Evolutionary conservation across 2,797 vertebrate species (phyloP).

Genomic region (Lutjanus argentimaculatus): DNA sequence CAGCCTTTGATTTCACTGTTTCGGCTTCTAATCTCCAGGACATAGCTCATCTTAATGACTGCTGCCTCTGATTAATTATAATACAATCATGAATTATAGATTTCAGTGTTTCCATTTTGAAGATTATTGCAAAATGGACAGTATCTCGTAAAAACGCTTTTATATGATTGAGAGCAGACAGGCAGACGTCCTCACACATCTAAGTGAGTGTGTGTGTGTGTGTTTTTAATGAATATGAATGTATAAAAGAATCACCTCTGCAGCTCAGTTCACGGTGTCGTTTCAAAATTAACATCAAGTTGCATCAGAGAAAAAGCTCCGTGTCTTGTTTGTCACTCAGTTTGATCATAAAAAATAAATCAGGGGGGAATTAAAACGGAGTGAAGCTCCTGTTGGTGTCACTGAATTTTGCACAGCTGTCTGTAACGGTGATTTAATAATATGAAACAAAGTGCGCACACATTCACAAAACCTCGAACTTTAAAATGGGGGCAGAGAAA

Average conservation of each 20-base stretch:
- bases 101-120: slow-evolving; percentile 31
- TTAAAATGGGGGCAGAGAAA: neutral
- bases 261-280: neutral
- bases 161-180: slow-evolving; percentile 19
- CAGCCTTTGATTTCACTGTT: slow-evolving; percentile 61
- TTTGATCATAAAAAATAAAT: slow-evolving; percentile 12
- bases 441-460: neutral
- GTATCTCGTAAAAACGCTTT: neutral
- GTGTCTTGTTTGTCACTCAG: neutral
- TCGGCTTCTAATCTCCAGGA: slow-evolving; percentile 35
- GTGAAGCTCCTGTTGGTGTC: neutral
- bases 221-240: neutral
- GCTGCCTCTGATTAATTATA: slow-evolving; percentile 48
- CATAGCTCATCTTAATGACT: slow-evolving; percentile 25
- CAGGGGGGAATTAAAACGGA: neutral
- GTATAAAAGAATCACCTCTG: neutral
- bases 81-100: slow-evolving; percentile 55
- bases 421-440: too few relatives aligned
- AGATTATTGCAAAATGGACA: slow-evolving; percentile 29
- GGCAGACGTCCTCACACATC: neutral
- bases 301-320: slow-evolving; percentile 18
- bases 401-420: neutral
- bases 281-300: slow-evolving; percentile 17
- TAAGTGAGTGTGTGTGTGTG: neutral
- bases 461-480: neutral